phyloP scores from a whole-genome alignment of 2,797 vertebrate species.

The Adelosebastes latens region DNA sequence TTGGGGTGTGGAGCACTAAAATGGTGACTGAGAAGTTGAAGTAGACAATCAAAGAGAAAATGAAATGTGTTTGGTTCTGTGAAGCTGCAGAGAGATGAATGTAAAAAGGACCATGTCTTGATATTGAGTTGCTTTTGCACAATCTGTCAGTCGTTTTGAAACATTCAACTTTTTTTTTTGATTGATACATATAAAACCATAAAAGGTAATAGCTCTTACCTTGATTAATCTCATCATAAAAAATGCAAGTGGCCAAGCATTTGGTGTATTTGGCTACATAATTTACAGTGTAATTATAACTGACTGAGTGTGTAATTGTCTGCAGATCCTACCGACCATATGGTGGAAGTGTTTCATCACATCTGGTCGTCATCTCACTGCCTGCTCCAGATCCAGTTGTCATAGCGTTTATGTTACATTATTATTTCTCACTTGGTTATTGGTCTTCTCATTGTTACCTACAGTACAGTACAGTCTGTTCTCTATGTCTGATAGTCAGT shows the following conservation, averaged over 20 bases:
- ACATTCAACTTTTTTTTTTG: not conserved
- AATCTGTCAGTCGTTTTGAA: not conserved
- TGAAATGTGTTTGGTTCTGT: conserved; percentile 12
- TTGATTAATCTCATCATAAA: not conserved
- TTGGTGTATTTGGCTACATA: not conserved
- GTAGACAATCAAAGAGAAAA: conserved; percentile 13
- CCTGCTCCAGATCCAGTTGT: not conserved
- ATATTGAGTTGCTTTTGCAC: not conserved
- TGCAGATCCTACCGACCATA: not conserved
- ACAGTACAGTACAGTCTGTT: not conserved
- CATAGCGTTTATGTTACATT: not conserved
- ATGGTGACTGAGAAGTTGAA: conserved; percentile 19
- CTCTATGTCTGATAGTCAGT: not conserved
- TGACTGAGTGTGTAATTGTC: not conserved
- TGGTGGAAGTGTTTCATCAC: conserved; percentile 5
- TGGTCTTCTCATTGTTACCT: conserved; percentile 6
- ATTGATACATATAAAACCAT: not conserved
- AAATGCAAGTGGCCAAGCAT: not conserved
- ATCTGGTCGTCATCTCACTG: conserved; percentile 16
- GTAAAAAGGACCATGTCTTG: not conserved
- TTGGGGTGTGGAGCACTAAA: not conserved
- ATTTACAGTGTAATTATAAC: not conserved
- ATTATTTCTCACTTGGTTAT: not conserved
- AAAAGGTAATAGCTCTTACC: not conserved
- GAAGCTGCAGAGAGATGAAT: conserved; percentile 19